Evolutionary conservation across 2,888 invertebrate species (phyloP).

Genomic region (Leucophora obtusa): DNA sequence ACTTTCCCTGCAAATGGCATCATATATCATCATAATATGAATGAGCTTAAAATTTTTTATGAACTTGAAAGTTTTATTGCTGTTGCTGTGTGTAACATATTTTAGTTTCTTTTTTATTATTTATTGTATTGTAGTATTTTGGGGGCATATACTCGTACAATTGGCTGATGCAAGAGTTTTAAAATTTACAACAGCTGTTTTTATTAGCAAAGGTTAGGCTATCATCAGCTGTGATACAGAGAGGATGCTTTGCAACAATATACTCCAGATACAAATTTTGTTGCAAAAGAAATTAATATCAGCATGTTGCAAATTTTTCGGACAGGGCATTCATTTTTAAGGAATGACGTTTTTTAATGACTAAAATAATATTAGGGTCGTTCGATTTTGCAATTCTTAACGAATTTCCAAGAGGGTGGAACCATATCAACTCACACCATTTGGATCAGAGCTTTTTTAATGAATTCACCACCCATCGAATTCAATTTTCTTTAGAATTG

Average conservation of each 20-base stretch:
- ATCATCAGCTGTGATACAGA: constrained; percentile 15
- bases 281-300: background rate
- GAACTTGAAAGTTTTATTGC: constrained; percentile 13
- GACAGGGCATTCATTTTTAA: no score
- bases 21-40: no score
- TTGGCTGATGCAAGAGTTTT: constrained; percentile 71
- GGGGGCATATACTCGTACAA: constrained; percentile 27
- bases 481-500: no score
- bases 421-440: no score
- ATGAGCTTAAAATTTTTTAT: background rate
- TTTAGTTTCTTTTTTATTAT: no score
- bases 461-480: no score
- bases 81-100: constrained; percentile 29
- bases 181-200: constrained; percentile 65
- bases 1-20: no score
- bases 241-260: background rate
- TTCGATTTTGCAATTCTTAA: no score
- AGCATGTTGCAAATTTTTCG: background rate
- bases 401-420: no score
- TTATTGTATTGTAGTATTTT: constrained; percentile 1
- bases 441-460: no score
- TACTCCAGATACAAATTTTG: background rate
- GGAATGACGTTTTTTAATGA: no score
- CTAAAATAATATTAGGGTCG: no score
- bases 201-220: background rate